Base-by-base conservation (phyloP, 1,140 invertebrate species). In the Drosophila bocqueti region DNA sequence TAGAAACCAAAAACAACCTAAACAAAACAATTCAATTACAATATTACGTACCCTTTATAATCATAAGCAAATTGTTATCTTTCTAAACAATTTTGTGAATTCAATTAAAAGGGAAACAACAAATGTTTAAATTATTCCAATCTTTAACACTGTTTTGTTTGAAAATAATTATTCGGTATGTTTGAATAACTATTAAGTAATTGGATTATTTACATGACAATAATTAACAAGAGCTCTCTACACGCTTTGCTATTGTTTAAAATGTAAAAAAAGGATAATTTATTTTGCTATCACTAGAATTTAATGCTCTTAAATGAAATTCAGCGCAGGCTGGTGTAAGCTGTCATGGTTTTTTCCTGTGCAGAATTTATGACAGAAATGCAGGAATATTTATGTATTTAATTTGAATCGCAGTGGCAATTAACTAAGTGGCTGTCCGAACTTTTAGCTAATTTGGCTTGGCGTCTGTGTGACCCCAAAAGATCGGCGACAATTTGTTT, bases 391-490 rank as follows among this genome's bases (percentile, higher is more conserved):
- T 66, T 86, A 76, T 83, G 75, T 59, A 62, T 83, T 80, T 65
- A 69, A 82, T 82, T 86, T 66, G 59, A 72, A 78, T 71, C 65
- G 26, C 50, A 36, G 59, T 46, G 43, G 62, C 85, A 89, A 90
- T 89, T 89, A 89, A 89, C 81, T 85, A 79, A 89, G 89, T 85
- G 85, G 72, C 62, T 84, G 62, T 78, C 69, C 71, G 49, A 80
- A 85, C 85, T 75, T 64, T 89, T 81, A 75, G 81, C 85, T 89
- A 85, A 89, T 90, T 89, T 91, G 75, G 85, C 81, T 57, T 85
- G 81, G 84, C 84, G 81, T 76, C 85, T 71, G 77, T 55, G 54
- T 79, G 74, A 45, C 77, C 55, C 68, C 31, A 59, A 60, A 57
- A 47, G 60, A 63, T 73, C 38, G 59, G 69, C 65, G 81, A 73